phyloP scores from a whole-genome alignment of 2,888 invertebrate species.

The Ferrisia virgata region DNA sequence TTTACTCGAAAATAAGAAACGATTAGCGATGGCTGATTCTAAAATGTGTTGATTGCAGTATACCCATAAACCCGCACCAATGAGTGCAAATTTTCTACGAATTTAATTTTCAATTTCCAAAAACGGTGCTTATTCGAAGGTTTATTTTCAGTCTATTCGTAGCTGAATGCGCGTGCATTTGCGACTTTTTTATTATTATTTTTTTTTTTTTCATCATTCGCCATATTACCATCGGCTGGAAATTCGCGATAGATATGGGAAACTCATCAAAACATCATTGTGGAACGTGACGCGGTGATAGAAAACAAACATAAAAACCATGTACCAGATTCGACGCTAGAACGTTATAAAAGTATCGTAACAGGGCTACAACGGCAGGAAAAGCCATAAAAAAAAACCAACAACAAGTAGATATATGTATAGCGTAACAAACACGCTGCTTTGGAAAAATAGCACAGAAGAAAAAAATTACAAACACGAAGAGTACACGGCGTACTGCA shows the following conservation, averaged over 20 bases:
- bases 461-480: neutral
- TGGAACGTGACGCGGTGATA: neutral
- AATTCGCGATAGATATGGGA: neutral
- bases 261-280: neutral
- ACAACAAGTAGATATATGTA: neutral
- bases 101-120: no score
- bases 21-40: no score
- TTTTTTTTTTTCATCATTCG: neutral
- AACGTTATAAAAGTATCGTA: neutral
- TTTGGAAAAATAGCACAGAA: neutral
- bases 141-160: neutral
- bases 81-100: no score
- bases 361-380: neutral
- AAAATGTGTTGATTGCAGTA: no score
- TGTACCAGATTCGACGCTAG: neutral
- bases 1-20: no score
- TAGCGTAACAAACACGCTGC: neutral
- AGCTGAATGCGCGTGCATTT: neutral
- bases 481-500: neutral
- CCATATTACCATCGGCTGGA: neutral
- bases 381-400: neutral
- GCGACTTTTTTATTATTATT: no score
- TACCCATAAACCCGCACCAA: no score
- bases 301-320: neutral
- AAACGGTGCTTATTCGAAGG: no score